Evolutionary conservation across 1,140 invertebrate genomes (phyloP), one percentile per base, ranked within the genome.

Genomic region (Drosophila ambigua): DNA sequence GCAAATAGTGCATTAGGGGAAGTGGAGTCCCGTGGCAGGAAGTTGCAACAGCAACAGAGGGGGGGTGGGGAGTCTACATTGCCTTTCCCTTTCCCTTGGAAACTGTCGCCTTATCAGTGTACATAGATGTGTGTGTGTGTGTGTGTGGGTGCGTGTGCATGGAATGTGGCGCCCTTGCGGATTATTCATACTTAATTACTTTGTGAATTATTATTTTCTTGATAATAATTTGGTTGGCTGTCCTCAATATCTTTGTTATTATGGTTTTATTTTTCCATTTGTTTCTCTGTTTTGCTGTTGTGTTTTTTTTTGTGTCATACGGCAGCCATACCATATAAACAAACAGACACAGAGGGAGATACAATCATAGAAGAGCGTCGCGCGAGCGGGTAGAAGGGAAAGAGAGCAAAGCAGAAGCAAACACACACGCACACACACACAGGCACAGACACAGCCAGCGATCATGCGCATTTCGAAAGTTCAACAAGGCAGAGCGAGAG

Each of bases 171-270:
- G 67, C 77, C 81, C 72, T 66, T 68, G 61, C 67, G 81, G 63
- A 84, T 84, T 84, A 84, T 81, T 84, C 81, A 85, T 87, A 82
- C 82, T 87, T 77, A 83, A 76, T 68, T 69, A 67, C 65, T 45
- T 50, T 69, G 68, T 80, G 59, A 84, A 62, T 80, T 85, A 81
- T 72, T 66, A 65, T 85, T 73, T 73, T 73, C 46, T 46, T 72
- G 71, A 73, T 73, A 64, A 72, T 74, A 63, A 64, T 73, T 73
- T 50, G 46, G 69, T 51, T 73, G 6, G 43, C 16, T 39, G 46
- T 67, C 44, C 69, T 45, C 69, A 72, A 72, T 73, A 73, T 62
- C 69, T 43, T 52, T 53, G 59, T 73, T 73, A 58, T 73, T 73
- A 41, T 73, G 58, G 51, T 55, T 73, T 50, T 53, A 39, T 64